Conservation (phyloP, 2,797 vertebrate species). For the Tenualosa thibaudeaui region DNA sequence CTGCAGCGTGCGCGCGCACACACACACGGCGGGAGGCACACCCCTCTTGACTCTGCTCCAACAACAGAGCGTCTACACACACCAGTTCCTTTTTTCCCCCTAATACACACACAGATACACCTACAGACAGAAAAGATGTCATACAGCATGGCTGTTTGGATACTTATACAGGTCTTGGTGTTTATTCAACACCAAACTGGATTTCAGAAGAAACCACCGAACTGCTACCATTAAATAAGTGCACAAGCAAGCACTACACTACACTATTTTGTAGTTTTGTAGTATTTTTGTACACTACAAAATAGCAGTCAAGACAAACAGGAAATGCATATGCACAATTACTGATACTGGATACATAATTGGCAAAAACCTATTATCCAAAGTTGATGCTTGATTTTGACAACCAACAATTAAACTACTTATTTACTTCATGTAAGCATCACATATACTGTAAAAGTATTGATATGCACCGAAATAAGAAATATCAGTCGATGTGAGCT, state of each 20-base stretch:
- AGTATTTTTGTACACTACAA: background rate
- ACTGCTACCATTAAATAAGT: background rate
- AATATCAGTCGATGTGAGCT: background rate
- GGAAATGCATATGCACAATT: too few relatives aligned
- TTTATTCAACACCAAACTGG: background rate
- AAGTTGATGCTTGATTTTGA: background rate
- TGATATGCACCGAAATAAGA: background rate
- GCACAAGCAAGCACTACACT: background rate
- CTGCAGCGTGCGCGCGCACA: conserved; percentile 41
- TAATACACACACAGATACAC: conserved; percentile 13
- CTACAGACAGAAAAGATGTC: background rate
- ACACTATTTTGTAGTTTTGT: too few relatives aligned
- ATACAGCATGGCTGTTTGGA: background rate
- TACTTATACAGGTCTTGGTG: background rate
- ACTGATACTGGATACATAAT: background rate
- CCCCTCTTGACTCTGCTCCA: conserved; percentile 44
- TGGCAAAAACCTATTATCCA: background rate
- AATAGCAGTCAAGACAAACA: background rate
- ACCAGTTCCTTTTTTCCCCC: conserved; percentile 26
- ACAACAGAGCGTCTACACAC: conserved; percentile 19
- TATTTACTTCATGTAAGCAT: background rate
- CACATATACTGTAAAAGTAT: background rate
- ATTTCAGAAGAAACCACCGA: background rate
- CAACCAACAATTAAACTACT: background rate
- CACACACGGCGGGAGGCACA: conserved; percentile 42